Percentiles rank a stretch among this genome's conserved stretches.
phyloP scores from a whole-genome alignment of 2,113 vertebrate genomes.

The Ramphastos sulfuratus region DNA sequence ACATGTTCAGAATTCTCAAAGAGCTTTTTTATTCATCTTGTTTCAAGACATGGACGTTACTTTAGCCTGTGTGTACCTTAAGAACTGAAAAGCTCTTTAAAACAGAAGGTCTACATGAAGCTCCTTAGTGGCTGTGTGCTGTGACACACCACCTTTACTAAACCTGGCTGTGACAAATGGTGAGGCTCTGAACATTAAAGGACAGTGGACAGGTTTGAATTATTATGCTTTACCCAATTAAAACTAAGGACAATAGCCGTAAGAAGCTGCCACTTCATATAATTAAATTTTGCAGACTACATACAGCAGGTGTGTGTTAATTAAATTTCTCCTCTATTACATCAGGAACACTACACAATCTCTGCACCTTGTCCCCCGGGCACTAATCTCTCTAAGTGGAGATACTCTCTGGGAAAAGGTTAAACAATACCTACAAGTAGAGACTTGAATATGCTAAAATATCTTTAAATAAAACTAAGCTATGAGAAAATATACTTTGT shows the following conservation, averaged over 20 bases:
- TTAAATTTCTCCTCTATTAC: conserved; percentile 48
- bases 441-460: neutral
- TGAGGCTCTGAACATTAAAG: conserved; percentile 17
- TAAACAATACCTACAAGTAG: neutral
- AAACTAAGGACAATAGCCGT: conserved; percentile 9
- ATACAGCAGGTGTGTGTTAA: conserved; percentile 49
- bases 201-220: conserved; percentile 16
- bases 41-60: neutral
- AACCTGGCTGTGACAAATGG: neutral
- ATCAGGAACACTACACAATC: neutral
- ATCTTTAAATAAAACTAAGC: neutral
- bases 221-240: neutral
- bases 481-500: neutral
- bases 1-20: neutral
- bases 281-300: conserved; percentile 19
- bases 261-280: conserved; percentile 11
- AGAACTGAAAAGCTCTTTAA: neutral
- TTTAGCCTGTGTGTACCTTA: neutral
- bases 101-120: neutral
- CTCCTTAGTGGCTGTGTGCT: neutral
- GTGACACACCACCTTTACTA: neutral
- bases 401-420: neutral
- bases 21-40: neutral
- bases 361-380: neutral
- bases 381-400: neutral